A percentile compares a stretch with the other conserved stretches of the same genome.
Conservation (phyloP, 1,140 invertebrate genomes). For the Aphaenogaster ashmeadi region DNA sequence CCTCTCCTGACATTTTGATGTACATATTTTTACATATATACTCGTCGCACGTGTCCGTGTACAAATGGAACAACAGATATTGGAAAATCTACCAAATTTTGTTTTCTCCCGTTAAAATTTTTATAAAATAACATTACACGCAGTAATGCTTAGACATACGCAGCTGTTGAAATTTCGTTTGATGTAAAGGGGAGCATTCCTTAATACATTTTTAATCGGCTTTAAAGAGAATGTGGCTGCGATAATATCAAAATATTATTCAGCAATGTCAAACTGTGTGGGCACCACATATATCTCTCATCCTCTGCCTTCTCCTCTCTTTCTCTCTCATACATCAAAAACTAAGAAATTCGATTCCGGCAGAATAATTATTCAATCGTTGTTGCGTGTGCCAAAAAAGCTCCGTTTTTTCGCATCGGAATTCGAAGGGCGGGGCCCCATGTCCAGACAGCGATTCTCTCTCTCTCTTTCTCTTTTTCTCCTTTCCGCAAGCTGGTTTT, state of each 20-base stretch:
- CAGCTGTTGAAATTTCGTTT: not conserved
- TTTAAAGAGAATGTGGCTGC: not conserved
- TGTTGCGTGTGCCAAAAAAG: not conserved
- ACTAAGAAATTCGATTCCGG: not conserved
- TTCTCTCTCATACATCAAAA: not conserved
- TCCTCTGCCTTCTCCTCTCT: not conserved
- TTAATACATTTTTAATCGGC: not conserved
- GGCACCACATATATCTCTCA: not conserved
- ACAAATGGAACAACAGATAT: constrained; percentile 15
- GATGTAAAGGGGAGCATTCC: not conserved
- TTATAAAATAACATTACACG: constrained; percentile 17
- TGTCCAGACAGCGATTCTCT: not conserved
- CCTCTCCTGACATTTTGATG: constrained; percentile 13
- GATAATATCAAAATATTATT: constrained; percentile 11
- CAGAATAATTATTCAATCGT: constrained; percentile 24
- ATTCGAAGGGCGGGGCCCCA: constrained; percentile 3
- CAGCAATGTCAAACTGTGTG: not conserved
- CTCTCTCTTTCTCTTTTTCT: not conserved
- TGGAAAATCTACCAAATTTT: not conserved
- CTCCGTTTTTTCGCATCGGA: constrained; percentile 17
- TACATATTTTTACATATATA: constrained; percentile 29
- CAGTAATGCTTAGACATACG: not conserved
- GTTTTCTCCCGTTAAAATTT: not conserved
- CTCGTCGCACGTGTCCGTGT: not conserved
- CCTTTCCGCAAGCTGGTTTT: constrained; percentile 11